These are phyloP conservation scores for rat (Rattus norvegicus) DNA, from an alignment of 2,113 vertebrate species.

Conservation along the genomic window GRCr8 NC_086020.1:119481501-119482000, in stretches of 20 bases:
- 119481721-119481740: constrained; percentile 1
- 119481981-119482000: constrained; percentile 27
- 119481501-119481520: constrained; percentile 91
- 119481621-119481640: constrained; percentile 87
- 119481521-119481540: constrained; percentile 92
- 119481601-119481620: constrained; percentile 84
- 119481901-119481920: constrained; percentile 37
- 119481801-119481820: constrained; percentile 73
- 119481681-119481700: constrained; percentile 69
- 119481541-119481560: constrained; percentile 93
- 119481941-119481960: constrained; percentile 31
- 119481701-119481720: constrained; percentile 68
- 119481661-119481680: constrained; percentile 82
- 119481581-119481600: constrained; percentile 90
- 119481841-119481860: constrained; percentile 46
- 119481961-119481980: constrained; percentile 62
- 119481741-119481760: constrained; percentile 36
- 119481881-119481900: not conserved
- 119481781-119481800: constrained; percentile 23
- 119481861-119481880: constrained; percentile 22
- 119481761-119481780: constrained; percentile 58
- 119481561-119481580: constrained; percentile 93
- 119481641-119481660: constrained; percentile 87
- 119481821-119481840: constrained; percentile 69
- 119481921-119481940: constrained; percentile 58